Percentiles rank a stretch among this genome's conserved stretches.
Conservation (phyloP, 2,797 vertebrate genomes). For the Labroides dimidiatus region DNA sequence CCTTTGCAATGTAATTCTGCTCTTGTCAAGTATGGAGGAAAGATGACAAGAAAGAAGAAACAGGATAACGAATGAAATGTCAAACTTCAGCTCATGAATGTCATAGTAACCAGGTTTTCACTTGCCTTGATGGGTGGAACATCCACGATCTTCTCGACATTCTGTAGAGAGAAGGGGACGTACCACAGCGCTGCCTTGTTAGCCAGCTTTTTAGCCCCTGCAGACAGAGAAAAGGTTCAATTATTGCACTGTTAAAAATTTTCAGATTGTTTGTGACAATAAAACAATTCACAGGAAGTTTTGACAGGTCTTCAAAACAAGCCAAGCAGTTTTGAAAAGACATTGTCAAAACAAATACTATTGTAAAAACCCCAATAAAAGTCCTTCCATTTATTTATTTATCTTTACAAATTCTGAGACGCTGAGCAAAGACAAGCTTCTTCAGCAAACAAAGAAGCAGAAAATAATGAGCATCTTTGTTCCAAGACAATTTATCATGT, state of each 20-base stretch:
- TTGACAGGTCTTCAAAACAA: conserved; percentile 27
- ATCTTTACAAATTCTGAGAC: conserved; percentile 14
- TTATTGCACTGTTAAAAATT: not conserved
- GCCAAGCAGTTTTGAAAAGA: conserved; percentile 26
- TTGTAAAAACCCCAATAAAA: conserved; percentile 38
- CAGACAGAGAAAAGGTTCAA: conserved; percentile 44
- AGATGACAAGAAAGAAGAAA: conserved; percentile 9
- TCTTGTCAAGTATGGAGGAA: not conserved
- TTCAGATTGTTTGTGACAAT: not conserved
- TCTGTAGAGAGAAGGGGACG: conserved; percentile 91
- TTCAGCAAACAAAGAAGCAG: conserved; percentile 56
- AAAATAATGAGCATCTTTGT: conserved; percentile 47
- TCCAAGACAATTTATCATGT: conserved; percentile 36
- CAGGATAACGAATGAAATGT: conserved; percentile 32
- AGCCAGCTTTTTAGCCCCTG: conserved; percentile 91
- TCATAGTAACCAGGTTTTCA: conserved; percentile 8
- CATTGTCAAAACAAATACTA: conserved; percentile 40
- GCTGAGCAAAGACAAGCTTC: conserved; percentile 35
- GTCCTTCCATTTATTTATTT: conserved; percentile 21
- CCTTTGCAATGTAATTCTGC: conserved; percentile 2
- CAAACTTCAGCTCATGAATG: conserved; percentile 14
- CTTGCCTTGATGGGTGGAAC: conserved; percentile 94
- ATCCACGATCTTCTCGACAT: conserved; percentile 91
- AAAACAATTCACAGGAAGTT: conserved; percentile 8
- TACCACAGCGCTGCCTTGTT: conserved; percentile 96